These are phyloP conservation scores for Malacosoma neustria DNA, from an alignment of 2,888 invertebrate genomes.

Conservation along the genomic window DNA sequence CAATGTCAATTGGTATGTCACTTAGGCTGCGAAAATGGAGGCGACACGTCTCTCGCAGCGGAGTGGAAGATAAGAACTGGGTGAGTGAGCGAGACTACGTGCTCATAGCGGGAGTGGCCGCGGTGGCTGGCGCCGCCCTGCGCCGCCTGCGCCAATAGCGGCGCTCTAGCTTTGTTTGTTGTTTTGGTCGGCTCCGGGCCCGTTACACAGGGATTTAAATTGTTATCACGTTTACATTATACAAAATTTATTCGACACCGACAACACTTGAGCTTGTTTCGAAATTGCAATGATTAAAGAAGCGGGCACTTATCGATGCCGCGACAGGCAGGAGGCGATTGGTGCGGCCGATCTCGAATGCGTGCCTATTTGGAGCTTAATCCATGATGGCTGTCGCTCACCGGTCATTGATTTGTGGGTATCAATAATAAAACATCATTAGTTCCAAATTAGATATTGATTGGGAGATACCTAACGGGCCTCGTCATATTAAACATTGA, in stretches of 20 bases:
- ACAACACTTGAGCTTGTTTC: slow-evolving; percentile 72
- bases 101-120: slow-evolving; percentile 49
- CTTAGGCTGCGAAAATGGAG: slow-evolving; percentile 31
- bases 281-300: slow-evolving; percentile 74
- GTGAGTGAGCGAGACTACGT: slow-evolving; percentile 66
- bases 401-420: slow-evolving; percentile 13
- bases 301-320: slow-evolving; percentile 56
- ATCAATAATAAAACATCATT: slow-evolving; percentile 3
- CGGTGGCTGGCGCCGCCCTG: slow-evolving; percentile 35
- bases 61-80: slow-evolving; percentile 65
- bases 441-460: neutral
- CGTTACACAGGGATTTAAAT: slow-evolving; percentile 74
- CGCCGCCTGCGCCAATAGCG: slow-evolving; percentile 42
- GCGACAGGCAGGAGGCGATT: slow-evolving; percentile 32
- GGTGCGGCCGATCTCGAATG: slow-evolving; percentile 17
- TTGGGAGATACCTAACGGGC: neutral
- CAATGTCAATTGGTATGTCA: slow-evolving; percentile 23
- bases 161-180: slow-evolving; percentile 59
- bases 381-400: slow-evolving; percentile 23
- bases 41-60: slow-evolving; percentile 61
- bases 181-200: slow-evolving; percentile 71
- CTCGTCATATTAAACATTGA: neutral
- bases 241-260: slow-evolving; percentile 74
- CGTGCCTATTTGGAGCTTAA: slow-evolving; percentile 16
- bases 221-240: slow-evolving; percentile 76